A percentile compares a stretch with the other conserved stretches of the same genome.
These are phyloP conservation scores for Triplophysa rosa DNA, from an alignment of 2,113 vertebrate species.

Conservation along the genomic window DNA sequence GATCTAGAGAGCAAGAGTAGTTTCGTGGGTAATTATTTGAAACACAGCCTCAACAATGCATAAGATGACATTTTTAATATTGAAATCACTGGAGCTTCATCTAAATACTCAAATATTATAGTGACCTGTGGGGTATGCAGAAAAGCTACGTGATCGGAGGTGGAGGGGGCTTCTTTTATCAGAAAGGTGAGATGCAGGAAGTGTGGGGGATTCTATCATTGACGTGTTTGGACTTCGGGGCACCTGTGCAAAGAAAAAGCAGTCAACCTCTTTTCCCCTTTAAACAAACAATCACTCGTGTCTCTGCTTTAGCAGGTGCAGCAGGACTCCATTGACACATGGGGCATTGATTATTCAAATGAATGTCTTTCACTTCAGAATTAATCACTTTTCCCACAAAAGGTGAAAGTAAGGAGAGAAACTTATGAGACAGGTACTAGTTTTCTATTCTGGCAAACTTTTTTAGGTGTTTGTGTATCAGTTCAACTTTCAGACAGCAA, in stretches of 20 bases:
- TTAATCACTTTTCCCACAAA: constrained; percentile 41
- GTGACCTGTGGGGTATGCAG: constrained; percentile 56
- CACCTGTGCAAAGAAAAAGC: constrained; percentile 61
- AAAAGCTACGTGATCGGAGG: constrained; percentile 45
- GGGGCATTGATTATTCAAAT: constrained; percentile 32
- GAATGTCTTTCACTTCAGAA: constrained; percentile 48
- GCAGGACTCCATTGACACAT: constrained; percentile 33
- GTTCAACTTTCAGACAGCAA: constrained; percentile 39
- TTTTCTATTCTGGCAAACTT: neutral
- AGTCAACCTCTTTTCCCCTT: constrained; percentile 36
- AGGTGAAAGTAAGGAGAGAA: constrained; percentile 43
- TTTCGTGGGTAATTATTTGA: neutral
- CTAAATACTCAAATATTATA: neutral
- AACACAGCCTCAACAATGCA: neutral
- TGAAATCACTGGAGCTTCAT: neutral
- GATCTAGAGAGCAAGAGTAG: constrained; percentile 71
- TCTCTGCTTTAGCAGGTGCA: constrained; percentile 28
- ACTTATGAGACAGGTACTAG: constrained; percentile 33
- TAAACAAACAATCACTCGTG: constrained; percentile 32
- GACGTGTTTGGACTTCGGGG: constrained; percentile 54
- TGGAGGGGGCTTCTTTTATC: constrained; percentile 30
- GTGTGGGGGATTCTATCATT: constrained; percentile 49
- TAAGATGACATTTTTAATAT: neutral
- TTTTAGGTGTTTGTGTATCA: constrained; percentile 23
- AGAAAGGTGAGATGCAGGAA: constrained; percentile 34